Conservation (phyloP, 2,888 invertebrate genomes). For the Parnassius mnemosyne region DNA sequence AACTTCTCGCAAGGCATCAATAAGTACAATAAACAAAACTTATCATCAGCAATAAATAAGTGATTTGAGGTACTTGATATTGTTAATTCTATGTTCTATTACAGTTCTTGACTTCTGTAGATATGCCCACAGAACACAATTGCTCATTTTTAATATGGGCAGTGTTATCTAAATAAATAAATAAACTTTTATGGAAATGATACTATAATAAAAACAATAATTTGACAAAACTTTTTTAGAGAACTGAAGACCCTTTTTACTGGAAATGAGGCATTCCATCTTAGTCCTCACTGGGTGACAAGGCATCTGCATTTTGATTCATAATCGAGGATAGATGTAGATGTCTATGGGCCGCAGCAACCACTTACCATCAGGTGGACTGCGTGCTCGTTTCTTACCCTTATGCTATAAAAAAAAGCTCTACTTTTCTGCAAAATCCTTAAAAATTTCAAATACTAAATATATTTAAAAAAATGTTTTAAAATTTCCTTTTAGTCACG, state of each 20-base stretch:
- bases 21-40: conserved; percentile 23
- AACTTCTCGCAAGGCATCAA: conserved; percentile 20
- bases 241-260: too few relatives aligned
- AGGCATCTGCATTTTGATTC: too few relatives aligned
- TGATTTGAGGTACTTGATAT: conserved; percentile 3
- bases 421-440: too few relatives aligned
- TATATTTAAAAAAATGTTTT: too few relatives aligned
- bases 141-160: neutral
- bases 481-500: too few relatives aligned
- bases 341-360: too few relatives aligned
- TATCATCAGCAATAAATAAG: conserved; percentile 9
- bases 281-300: too few relatives aligned
- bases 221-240: neutral
- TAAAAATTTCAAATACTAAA: too few relatives aligned
- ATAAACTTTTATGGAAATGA: conserved; percentile 32
- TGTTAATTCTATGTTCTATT: conserved; percentile 1
- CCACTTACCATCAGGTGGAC: too few relatives aligned
- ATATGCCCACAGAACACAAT: neutral
- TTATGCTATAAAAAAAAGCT: neutral
- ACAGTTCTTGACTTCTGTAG: neutral
- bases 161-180: conserved; percentile 28
- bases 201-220: neutral
- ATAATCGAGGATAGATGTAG: too few relatives aligned
- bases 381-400: too few relatives aligned
- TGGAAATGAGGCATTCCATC: too few relatives aligned